Percentiles rank a stretch among this genome's conserved stretches.
These are phyloP conservation scores for Xestoiulus laeticollis DNA, from an alignment of 2,888 invertebrate genomes.

Conservation along the genomic window DNA sequence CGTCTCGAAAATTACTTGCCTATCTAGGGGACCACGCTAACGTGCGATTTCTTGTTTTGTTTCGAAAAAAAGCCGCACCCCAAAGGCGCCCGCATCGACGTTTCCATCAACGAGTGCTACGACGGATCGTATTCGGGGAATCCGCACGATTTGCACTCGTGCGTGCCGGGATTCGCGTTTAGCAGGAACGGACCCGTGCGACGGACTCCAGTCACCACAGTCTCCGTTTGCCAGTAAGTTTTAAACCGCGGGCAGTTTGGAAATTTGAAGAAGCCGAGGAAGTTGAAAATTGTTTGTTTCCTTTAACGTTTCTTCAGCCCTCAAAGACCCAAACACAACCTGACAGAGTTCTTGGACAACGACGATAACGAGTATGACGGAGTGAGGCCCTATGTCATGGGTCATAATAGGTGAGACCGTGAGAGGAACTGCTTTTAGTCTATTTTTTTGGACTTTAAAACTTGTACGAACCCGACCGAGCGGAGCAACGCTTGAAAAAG, in stretches of 20 bases:
- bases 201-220: slow-evolving; percentile 79
- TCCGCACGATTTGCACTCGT: slow-evolving; percentile 84
- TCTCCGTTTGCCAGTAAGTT: slow-evolving; percentile 75
- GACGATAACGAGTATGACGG: slow-evolving; percentile 81
- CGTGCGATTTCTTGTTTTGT: slow-evolving; percentile 57
- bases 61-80: slow-evolving; percentile 61
- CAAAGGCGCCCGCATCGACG: slow-evolving; percentile 85
- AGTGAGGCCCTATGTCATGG: slow-evolving; percentile 87
- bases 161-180: slow-evolving; percentile 72
- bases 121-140: slow-evolving; percentile 96
- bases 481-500: not conserved
- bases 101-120: slow-evolving; percentile 92
- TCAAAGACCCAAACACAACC: slow-evolving; percentile 72
- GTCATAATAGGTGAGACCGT: slow-evolving; percentile 81
- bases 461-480: too few relatives aligned
- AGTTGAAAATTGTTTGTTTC: too few relatives aligned
- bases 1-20: not conserved
- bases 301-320: slow-evolving; percentile 68
- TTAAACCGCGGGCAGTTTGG: not conserved
- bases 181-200: slow-evolving; percentile 75
- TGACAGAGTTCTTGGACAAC: slow-evolving; percentile 87
- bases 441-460: too few relatives aligned
- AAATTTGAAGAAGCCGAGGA: too few relatives aligned
- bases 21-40: not conserved
- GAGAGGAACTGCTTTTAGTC: not conserved